These are phyloP conservation scores for Aurelia aurita DNA, from an alignment of 30 jellyfish, hydroid and myxozoan genomes.

Conservation along the genomic window DNA sequence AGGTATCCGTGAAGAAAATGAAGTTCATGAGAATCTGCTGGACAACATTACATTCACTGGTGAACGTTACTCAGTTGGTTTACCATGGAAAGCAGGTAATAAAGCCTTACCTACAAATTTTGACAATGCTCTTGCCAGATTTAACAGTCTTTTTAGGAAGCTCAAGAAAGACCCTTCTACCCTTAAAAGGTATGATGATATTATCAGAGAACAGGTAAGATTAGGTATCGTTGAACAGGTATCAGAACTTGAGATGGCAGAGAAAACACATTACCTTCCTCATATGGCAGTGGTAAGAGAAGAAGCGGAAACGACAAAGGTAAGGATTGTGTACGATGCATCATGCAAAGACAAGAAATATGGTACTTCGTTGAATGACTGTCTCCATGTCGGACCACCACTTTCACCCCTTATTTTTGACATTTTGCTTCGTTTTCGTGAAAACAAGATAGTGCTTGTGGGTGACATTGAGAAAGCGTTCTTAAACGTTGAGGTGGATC, in stretches of 20 bases:
- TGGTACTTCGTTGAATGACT: too few species aligned
- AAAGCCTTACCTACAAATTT: conserved; percentile 18
- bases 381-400: too few species aligned
- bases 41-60: conserved; percentile 12
- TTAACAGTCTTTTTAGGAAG: conserved; percentile 11
- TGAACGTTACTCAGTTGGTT: conserved; percentile 3
- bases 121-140: conserved; percentile 9
- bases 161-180: conserved; percentile 12
- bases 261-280: too few species aligned
- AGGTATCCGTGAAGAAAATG: conserved; percentile 20
- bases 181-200: neutral
- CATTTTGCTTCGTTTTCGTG: too few species aligned
- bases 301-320: too few species aligned
- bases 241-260: neutral
- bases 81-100: conserved; percentile 34
- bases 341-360: too few species aligned
- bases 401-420: too few species aligned
- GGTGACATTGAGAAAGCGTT: too few species aligned
- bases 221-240: neutral
- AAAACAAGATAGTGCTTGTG: too few species aligned
- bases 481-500: too few species aligned
- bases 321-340: too few species aligned
- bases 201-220: neutral
- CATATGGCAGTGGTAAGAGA: too few species aligned
- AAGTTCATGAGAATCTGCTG: conserved; percentile 42